These are phyloP conservation scores for Lutjanus campechanus DNA, from an alignment of 2,797 vertebrate species.

Conservation along the genomic window DNA sequence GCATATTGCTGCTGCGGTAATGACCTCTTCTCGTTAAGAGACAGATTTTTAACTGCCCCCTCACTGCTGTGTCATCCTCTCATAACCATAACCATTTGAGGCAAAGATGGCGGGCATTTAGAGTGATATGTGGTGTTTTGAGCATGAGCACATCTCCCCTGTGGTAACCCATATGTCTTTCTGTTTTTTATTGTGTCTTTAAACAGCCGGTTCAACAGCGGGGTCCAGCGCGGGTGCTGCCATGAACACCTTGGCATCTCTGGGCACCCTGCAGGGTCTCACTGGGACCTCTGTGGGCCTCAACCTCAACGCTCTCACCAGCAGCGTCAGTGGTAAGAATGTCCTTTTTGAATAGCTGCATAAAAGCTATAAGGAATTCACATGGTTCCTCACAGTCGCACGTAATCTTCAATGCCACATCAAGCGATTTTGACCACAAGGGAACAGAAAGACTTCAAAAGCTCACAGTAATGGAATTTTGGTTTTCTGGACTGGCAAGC, in stretches of 20 bases:
- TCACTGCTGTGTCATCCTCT: slow-evolving; percentile 34
- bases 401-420: background rate
- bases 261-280: slow-evolving; percentile 94
- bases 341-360: slow-evolving; percentile 28
- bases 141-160: background rate
- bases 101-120: slow-evolving; percentile 18
- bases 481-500: background rate
- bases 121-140: slow-evolving; percentile 3
- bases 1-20: slow-evolving; percentile 64
- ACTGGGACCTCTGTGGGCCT: slow-evolving; percentile 93
- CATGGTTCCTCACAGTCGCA: background rate
- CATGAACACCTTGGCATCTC: slow-evolving; percentile 96
- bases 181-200: slow-evolving; percentile 3
- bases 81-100: slow-evolving; percentile 35
- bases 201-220: slow-evolving; percentile 90
- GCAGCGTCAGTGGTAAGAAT: slow-evolving; percentile 82
- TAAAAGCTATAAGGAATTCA: background rate
- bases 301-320: slow-evolving; percentile 84
- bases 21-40: slow-evolving; percentile 47
- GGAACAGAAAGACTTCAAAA: background rate
- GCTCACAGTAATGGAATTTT: background rate
- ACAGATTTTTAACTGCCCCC: slow-evolving; percentile 36
- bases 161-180: slow-evolving; percentile 18
- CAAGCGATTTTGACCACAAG: background rate
- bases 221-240: slow-evolving; percentile 92